These are phyloP conservation scores for Columba guinea DNA, from an alignment of 2,797 vertebrate species.

Conservation along the genomic window DNA sequence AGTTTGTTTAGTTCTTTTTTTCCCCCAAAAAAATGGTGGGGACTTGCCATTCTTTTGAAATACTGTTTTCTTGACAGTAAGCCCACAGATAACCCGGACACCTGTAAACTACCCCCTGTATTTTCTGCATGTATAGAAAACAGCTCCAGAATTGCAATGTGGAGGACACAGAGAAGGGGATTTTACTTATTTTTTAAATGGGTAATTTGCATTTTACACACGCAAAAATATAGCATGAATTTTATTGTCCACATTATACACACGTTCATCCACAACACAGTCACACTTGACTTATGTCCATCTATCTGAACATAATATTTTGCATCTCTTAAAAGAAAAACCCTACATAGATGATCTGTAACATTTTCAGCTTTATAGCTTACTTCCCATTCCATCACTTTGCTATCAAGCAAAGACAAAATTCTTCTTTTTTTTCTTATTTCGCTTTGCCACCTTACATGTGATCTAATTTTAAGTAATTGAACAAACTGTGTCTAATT, in stretches of 20 bases:
- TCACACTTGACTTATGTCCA: conserved; percentile 19
- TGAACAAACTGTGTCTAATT: conserved; percentile 94
- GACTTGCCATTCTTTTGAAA: background rate
- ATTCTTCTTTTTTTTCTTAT: conserved; percentile 64
- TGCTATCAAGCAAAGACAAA: conserved; percentile 64
- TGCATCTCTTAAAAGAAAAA: background rate
- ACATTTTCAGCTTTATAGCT: conserved; percentile 39
- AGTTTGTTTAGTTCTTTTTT: background rate
- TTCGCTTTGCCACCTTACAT: conserved; percentile 83
- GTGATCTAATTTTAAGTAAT: conserved; percentile 92
- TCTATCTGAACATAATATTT: conserved; percentile 30
- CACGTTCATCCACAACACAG: background rate
- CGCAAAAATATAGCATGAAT: background rate
- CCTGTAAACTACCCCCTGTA: background rate
- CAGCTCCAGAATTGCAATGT: background rate
- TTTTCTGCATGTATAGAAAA: background rate
- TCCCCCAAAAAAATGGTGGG: background rate
- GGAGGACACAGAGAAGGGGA: background rate
- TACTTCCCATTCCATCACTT: conserved; percentile 66
- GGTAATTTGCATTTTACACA: background rate
- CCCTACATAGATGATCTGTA: conserved; percentile 3
- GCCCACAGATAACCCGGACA: background rate
- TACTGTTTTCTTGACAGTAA: background rate
- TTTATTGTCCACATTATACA: background rate
- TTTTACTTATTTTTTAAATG: background rate